These are phyloP conservation scores for Dendrolimus pini DNA, from an alignment of 2,888 invertebrate genomes.

Conservation along the genomic window DNA sequence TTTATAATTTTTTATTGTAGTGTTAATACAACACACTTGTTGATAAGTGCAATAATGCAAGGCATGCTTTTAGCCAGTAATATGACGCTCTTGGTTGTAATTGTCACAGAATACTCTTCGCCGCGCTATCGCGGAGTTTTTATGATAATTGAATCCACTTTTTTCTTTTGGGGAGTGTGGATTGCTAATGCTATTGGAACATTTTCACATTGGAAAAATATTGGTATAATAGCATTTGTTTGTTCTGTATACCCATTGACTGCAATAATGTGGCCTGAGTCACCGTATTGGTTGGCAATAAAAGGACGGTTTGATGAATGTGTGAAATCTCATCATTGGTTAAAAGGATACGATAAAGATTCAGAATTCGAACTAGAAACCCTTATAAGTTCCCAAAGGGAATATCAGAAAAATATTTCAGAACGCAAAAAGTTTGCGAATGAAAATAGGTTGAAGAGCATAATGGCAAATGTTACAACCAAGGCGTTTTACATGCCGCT, in stretches of 20 bases:
- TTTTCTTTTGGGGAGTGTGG: conserved; percentile 44
- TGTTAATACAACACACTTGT: conserved; percentile 24
- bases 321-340: conserved; percentile 29
- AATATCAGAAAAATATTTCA: conserved; percentile 17
- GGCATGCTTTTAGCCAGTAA: conserved; percentile 32
- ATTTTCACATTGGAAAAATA: conserved; percentile 37
- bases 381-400: conserved; percentile 29
- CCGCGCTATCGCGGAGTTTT: conserved; percentile 40
- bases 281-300: conserved; percentile 43
- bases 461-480: conserved; percentile 20
- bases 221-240: conserved; percentile 27
- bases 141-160: conserved; percentile 37
- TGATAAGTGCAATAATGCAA: conserved; percentile 33
- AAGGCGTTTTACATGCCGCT: conserved; percentile 39
- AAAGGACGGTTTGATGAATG: conserved; percentile 38
- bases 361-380: conserved; percentile 31
- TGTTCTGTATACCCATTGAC: conserved; percentile 25
- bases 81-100: conserved; percentile 33
- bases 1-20: conserved; percentile 36
- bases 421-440: conserved; percentile 11
- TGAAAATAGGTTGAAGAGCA: conserved; percentile 16
- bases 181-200: conserved; percentile 39
- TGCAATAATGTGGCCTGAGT: conserved; percentile 35
- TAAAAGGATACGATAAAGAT: conserved; percentile 30
- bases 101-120: conserved; percentile 36